Base-by-base conservation (phyloP, 2,888 invertebrate genomes). In the Meloe dianella region DNA sequence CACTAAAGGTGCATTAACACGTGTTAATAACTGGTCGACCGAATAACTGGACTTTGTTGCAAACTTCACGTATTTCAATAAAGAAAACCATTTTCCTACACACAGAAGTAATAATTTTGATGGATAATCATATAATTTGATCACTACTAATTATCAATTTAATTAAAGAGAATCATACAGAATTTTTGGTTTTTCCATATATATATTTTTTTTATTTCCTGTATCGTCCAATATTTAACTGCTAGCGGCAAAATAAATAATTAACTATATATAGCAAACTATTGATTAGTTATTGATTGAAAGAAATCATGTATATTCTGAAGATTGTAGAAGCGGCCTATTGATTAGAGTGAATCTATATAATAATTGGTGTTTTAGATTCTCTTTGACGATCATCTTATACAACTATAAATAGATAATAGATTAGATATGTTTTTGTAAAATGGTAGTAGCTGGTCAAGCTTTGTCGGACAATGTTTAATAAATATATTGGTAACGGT, bases 381-480 rank as follows among this genome's bases (percentile, higher is more conserved):
- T 32, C 32, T 7, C 32, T 9, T 38, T 38, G 38, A 38, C 38
- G 17, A 35, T 41, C 6, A 41, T 17, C 35, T n/a, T 41, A 6
- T 41, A 14, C 41, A 41, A 41, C 41, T 41, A 10, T 47, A 47
- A 47, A 47, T 47, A 1, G 47, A 47, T 47, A 47, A n/a, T n/a
- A 20, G 47, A 54, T 54, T 54, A 54, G 54, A 24, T 54, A 12
- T 29, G 30, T n/a, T 35, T 17, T 57, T 10, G 14, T 30, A 24
- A 35, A 20, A 35, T 38, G 35, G 35, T 57, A 57, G 58, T 59
- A 59, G 35, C 24, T 38, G 59, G 59, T 54, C 24, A 35, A 30
- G 35, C 35, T 59, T 59, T 59, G 59, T 59, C 35, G 59, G 59
- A 59, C n/a, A 38, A n/a, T 38, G 35, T 59, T 35, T 35, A 59